phyloP scores from a whole-genome alignment of 53 echinoderm and acorn worm genomes.

The Temnopleurus reevesii region DNA sequence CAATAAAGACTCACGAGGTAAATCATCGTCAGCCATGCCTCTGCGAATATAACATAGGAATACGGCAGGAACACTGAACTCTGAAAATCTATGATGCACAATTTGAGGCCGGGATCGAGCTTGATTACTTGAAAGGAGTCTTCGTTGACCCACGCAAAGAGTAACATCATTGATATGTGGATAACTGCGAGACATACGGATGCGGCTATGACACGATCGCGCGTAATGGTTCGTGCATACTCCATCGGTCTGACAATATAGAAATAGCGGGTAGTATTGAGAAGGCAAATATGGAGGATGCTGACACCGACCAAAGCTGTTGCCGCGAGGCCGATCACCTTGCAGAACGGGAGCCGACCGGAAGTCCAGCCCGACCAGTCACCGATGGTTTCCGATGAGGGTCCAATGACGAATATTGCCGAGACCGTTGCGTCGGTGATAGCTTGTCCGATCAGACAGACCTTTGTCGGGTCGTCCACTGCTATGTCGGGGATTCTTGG shows the following conservation, averaged over 20 bases:
- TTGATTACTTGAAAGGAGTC: neutral
- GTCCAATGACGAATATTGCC: neutral
- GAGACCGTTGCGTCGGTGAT: neutral
- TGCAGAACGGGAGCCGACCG: neutral
- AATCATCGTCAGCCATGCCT: neutral
- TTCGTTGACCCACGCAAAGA: neutral
- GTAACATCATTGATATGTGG: neutral
- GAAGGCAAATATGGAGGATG: neutral
- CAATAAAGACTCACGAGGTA: neutral
- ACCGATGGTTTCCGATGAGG: neutral
- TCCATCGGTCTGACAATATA: neutral
- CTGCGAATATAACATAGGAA: neutral
- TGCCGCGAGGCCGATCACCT: neutral
- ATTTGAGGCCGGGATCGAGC: neutral
- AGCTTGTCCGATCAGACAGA: neutral
- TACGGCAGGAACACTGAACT: neutral
- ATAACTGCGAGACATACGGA: neutral
- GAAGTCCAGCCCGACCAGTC: neutral
- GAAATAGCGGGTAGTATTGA: constrained; percentile 2
- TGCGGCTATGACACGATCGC: neutral
- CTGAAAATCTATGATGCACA: neutral
- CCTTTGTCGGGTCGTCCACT: neutral
- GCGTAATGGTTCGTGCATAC: neutral
- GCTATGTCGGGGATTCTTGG: neutral
- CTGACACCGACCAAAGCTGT: neutral